Percentiles rank a stretch among this genome's conserved stretches.
These are phyloP conservation scores for Gorsachius goisagi DNA, from an alignment of 2,113 vertebrate species.

Conservation along the genomic window DNA sequence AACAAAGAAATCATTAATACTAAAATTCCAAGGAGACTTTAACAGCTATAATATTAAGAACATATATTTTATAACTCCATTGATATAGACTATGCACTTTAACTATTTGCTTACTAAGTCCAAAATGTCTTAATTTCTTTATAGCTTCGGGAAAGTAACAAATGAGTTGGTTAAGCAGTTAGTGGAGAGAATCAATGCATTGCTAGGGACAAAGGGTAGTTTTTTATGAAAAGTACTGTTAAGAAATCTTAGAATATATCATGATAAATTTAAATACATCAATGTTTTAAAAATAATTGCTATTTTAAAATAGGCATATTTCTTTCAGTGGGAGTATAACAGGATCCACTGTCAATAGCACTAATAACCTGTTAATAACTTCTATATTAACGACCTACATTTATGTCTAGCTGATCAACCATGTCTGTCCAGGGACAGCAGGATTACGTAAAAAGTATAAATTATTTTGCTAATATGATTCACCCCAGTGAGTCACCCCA, in stretches of 20 bases:
- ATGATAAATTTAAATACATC: not conserved
- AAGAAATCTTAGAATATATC: not conserved
- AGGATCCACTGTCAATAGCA: not conserved
- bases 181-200: not conserved
- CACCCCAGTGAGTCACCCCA: not conserved
- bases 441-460: not conserved
- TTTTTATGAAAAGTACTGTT: not conserved
- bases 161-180: not conserved
- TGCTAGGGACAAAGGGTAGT: not conserved
- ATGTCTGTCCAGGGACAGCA: not conserved
- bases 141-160: not conserved
- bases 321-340: not conserved
- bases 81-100: not conserved
- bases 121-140: not conserved
- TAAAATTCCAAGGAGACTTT: not conserved
- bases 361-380: not conserved
- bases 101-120: not conserved
- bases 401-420: not conserved
- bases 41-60: not conserved
- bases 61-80: not conserved
- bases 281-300: not conserved
- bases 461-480: not conserved
- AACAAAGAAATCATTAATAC: not conserved
- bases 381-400: not conserved
- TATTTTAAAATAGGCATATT: not conserved